phyloP scores from a whole-genome alignment of 2,888 invertebrate genomes.

The Oscheius sp. region DNA sequence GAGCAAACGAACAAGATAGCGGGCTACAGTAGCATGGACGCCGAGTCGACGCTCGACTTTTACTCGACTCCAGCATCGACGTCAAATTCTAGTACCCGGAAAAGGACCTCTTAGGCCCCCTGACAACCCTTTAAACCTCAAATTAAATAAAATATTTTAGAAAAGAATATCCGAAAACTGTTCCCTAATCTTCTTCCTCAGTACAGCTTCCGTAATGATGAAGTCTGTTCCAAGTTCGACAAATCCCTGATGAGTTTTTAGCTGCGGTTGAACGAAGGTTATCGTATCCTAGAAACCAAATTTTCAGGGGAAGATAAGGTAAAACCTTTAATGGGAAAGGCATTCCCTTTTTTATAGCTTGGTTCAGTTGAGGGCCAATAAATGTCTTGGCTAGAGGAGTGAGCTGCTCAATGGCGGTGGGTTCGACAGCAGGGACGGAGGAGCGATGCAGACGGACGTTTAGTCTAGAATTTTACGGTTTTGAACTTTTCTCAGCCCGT shows the following conservation, averaged over 20 bases:
- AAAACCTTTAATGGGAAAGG: conserved; percentile 69
- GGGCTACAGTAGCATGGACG: too few relatives aligned
- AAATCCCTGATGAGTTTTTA: conserved; percentile 65
- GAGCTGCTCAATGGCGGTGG: conserved; percentile 63
- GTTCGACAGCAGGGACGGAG: conserved; percentile 62
- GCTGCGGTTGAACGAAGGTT: conserved; percentile 60
- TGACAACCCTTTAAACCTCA: too few relatives aligned
- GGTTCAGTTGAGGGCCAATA: conserved; percentile 65
- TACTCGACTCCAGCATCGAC: too few relatives aligned
- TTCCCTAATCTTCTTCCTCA: conserved; percentile 61
- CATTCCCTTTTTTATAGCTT: conserved; percentile 65
- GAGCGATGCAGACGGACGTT: conserved; percentile 67
- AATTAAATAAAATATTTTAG: neutral
- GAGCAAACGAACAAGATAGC: too few relatives aligned
- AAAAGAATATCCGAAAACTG: conserved; percentile 51
- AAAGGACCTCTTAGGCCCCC: too few relatives aligned
- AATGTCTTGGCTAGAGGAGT: conserved; percentile 71
- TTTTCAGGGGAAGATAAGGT: neutral
- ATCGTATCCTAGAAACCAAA: conserved; percentile 65
- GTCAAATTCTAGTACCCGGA: too few relatives aligned
- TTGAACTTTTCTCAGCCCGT: too few relatives aligned
- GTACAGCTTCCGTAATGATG: conserved; percentile 57
- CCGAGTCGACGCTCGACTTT: too few relatives aligned
- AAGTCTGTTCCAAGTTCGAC: conserved; percentile 68
- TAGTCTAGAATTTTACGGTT: conserved; percentile 42